These are phyloP conservation scores for Allobates femoralis DNA, from an alignment of 2,797 vertebrate species.

Conservation along the genomic window DNA sequence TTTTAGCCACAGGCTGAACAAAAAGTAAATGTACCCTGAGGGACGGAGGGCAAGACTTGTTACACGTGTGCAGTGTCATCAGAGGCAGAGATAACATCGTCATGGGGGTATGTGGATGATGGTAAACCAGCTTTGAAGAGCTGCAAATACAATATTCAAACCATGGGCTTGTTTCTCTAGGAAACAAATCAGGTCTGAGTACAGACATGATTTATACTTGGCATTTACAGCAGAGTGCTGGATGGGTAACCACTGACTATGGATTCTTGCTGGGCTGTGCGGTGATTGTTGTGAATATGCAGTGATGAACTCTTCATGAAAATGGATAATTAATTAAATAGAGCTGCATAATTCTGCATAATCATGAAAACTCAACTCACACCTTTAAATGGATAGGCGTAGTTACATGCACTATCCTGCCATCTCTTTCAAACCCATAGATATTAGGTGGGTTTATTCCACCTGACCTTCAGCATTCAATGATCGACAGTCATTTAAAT, in stretches of 20 bases:
- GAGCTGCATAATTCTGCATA: too few relatives aligned
- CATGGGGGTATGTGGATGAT: conserved; percentile 40
- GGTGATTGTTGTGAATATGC: background rate
- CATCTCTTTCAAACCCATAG: too few relatives aligned
- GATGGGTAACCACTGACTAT: background rate
- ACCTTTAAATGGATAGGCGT: too few relatives aligned
- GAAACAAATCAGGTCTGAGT: background rate
- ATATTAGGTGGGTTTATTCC: too few relatives aligned
- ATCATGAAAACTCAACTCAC: too few relatives aligned
- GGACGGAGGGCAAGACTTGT: conserved; percentile 37
- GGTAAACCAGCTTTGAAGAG: conserved; percentile 39
- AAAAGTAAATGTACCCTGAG: conserved; percentile 36
- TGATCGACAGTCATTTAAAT: too few relatives aligned
- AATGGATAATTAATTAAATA: background rate
- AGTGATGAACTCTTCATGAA: background rate
- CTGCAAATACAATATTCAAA: conserved; percentile 10
- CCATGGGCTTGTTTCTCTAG: background rate
- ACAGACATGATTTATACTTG: background rate
- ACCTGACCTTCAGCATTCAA: too few relatives aligned
- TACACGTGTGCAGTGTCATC: conserved; percentile 54
- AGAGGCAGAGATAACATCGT: conserved; percentile 50
- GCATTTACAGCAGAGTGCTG: background rate
- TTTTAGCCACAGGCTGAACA: conserved; percentile 41
- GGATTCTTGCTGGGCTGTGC: background rate
- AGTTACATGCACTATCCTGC: too few relatives aligned